phyloP scores from a whole-genome alignment of 2,888 invertebrate genomes.

The Himalopsyche anomala region DNA sequence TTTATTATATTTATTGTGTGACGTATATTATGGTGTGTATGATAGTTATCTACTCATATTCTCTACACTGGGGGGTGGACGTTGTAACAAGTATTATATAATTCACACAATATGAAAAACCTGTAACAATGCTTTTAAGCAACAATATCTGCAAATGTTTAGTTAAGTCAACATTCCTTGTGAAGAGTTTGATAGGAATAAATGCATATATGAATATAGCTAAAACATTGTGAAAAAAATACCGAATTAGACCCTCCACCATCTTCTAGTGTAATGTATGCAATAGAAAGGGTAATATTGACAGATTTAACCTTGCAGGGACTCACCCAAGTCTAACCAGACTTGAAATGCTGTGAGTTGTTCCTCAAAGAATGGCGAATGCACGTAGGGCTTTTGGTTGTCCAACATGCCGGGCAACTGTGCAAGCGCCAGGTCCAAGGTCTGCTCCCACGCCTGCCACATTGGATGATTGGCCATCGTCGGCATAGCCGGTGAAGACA shows the following conservation, averaged over 20 bases:
- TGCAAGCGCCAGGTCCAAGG: slow-evolving; percentile 94
- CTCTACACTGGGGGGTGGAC: no score
- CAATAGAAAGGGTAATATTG: slow-evolving; percentile 1
- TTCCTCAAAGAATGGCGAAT: slow-evolving; percentile 97
- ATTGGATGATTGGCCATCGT: slow-evolving; percentile 92
- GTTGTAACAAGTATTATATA: no score
- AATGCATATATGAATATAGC: no score
- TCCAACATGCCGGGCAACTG: slow-evolving; percentile 89
- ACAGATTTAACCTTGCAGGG: slow-evolving; percentile 23
- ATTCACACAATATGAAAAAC: no score
- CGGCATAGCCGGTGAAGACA: slow-evolving; percentile 93
- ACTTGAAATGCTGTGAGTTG: slow-evolving; percentile 98
- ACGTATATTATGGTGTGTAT: no score
- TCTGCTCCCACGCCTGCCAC: slow-evolving; percentile 99
- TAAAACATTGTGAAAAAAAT: background rate
- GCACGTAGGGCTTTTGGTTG: slow-evolving; percentile 79
- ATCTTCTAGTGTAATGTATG: background rate
- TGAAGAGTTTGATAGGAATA: no score
- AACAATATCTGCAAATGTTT: no score
- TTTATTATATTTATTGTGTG: no score
- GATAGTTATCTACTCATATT: no score
- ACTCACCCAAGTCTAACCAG: slow-evolving; percentile 87
- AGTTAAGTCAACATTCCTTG: no score
- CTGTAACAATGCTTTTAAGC: no score
- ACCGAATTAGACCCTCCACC: background rate